phyloP scores from a whole-genome alignment of 1,140 invertebrate species.

The Helicoverpa zea region DNA sequence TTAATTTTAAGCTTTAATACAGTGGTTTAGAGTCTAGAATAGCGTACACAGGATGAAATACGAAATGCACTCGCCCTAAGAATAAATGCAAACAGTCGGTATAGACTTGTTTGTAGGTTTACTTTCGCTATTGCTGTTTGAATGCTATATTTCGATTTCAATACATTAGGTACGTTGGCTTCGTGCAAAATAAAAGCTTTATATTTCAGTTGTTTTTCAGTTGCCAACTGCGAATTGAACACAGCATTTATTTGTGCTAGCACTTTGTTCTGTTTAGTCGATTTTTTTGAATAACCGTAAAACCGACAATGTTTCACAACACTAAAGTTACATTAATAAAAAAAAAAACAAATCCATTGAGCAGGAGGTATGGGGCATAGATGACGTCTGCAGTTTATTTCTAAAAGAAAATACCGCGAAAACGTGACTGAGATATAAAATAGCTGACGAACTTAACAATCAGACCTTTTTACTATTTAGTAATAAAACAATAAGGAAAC shows the following conservation, averaged over 20 bases:
- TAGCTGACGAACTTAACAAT: neutral
- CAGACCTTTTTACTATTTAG: constrained; percentile 10
- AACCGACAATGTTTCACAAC: constrained; percentile 9
- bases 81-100: constrained; percentile 31
- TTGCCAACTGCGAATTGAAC: constrained; percentile 18
- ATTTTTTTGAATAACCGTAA: neutral
- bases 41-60: neutral
- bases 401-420: constrained; percentile 3
- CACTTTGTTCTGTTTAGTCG: neutral
- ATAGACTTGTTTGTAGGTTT: constrained; percentile 43
- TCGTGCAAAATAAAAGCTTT: constrained; percentile 29
- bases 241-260: constrained; percentile 12
- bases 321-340: neutral
- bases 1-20: constrained; percentile 13
- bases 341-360: constrained; percentile 18
- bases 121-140: constrained; percentile 36
- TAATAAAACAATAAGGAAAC: constrained; percentile 4
- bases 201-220: constrained; percentile 9
- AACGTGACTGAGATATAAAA: constrained; percentile 15
- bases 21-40: constrained; percentile 3
- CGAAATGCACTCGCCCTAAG: constrained; percentile 38
- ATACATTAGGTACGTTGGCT: constrained; percentile 27
- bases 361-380: neutral
- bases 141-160: constrained; percentile 37
- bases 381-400: constrained; percentile 6